phyloP scores from a whole-genome alignment of 2,797 vertebrate genomes.

The Coluber constrictor region DNA sequence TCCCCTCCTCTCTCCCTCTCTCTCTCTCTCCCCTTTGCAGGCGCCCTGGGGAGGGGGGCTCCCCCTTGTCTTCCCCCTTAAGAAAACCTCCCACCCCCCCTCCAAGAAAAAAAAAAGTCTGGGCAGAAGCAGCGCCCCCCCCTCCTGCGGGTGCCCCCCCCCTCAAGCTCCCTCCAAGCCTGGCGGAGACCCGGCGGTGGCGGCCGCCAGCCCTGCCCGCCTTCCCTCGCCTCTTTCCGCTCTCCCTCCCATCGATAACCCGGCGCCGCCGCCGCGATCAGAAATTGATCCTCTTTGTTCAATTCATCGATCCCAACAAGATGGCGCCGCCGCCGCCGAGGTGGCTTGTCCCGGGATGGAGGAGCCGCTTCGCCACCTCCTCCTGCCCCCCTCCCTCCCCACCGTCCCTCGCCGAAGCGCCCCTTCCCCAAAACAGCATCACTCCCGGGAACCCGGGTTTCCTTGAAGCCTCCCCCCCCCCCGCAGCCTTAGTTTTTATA shows the following conservation, averaged over 20 bases:
- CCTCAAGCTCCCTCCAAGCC: neutral
- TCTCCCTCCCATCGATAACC: constrained; percentile 79
- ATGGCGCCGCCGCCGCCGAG: constrained; percentile 74
- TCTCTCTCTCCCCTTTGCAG: constrained; percentile 26
- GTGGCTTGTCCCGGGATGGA: constrained; percentile 67
- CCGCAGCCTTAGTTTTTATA: neutral
- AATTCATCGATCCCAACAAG: constrained; percentile 94
- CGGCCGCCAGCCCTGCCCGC: constrained; percentile 46
- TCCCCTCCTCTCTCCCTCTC: constrained; percentile 27
- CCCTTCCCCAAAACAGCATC: neutral
- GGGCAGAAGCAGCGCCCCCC: constrained; percentile 40
- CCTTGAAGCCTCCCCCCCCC: neutral
- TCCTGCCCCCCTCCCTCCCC: neutral
- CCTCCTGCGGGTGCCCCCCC: constrained; percentile 17
- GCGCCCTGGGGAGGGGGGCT: neutral
- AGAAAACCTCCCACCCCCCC: constrained; percentile 26
- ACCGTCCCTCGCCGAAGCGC: too few species aligned
- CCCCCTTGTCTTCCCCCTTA: neutral
- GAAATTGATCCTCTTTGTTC: constrained; percentile 98
- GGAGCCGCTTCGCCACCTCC: constrained; percentile 34
- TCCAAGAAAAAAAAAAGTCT: neutral
- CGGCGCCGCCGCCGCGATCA: constrained; percentile 72
- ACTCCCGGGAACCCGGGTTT: neutral
- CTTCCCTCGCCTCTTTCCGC: constrained; percentile 52
- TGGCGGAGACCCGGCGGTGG: neutral